These are phyloP conservation scores for Stigmatopora argus DNA, from an alignment of 2,113 vertebrate species.

Conservation along the genomic window DNA sequence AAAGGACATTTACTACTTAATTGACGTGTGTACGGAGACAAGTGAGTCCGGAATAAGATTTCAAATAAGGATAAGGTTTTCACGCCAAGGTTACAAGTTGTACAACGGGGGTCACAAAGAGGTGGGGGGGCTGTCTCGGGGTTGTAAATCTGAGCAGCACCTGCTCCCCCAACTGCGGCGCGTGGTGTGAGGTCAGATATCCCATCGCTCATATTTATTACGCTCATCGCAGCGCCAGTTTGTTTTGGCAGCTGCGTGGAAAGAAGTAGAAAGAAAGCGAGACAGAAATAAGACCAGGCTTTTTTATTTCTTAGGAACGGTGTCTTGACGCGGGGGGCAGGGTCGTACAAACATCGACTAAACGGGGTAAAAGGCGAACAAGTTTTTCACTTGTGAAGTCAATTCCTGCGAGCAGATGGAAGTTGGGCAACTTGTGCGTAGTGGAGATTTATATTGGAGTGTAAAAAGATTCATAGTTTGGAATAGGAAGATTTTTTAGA, in stretches of 20 bases:
- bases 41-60: background rate
- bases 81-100: background rate
- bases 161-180: conserved; percentile 60
- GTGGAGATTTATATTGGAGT: no score
- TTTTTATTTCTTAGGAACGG: conserved; percentile 39
- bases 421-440: background rate
- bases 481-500: no score
- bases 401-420: background rate
- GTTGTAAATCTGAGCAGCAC: conserved; percentile 67
- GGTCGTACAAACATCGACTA: conserved; percentile 34
- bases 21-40: no score
- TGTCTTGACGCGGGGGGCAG: conserved; percentile 6
- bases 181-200: conserved; percentile 70
- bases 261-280: conserved; percentile 23
- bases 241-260: conserved; percentile 71
- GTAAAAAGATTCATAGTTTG: no score
- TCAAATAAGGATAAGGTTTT: background rate
- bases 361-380: conserved; percentile 25
- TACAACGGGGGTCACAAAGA: background rate
- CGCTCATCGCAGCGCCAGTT: conserved; percentile 61
- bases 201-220: conserved; percentile 71
- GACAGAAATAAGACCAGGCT: conserved; percentile 28
- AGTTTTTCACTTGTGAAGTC: conserved; percentile 19
- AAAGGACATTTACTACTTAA: no score
- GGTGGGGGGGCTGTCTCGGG: background rate